Evolutionary conservation across 2,888 invertebrate genomes (phyloP), one percentile per base, ranked within the genome.

Genomic region (Empis livida): DNA sequence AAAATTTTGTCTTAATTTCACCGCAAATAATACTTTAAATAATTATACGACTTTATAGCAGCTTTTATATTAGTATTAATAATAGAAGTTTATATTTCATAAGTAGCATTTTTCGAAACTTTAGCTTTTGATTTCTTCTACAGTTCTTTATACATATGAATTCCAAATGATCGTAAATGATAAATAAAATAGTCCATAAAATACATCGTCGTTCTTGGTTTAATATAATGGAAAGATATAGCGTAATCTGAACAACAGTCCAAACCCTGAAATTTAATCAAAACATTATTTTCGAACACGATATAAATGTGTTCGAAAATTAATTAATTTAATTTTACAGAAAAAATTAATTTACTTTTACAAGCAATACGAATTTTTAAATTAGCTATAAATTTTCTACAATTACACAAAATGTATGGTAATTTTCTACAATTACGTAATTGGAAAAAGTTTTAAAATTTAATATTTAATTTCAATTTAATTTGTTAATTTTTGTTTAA

Each of bases 171-270:
- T 50, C 90, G 76, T 52, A 97, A 72, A 64, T 96, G 95, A 68
- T 97, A 96, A 60, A 96, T 84, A 49, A 96, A 72, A 70, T 95
- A 97, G 63, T 97, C 96, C 44, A 94, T 68, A 5, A 92, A 90
- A 64, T 96, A 95, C 94, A 97, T 94, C n/a, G 71, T 88, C 80
- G n/a, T n/a, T 62, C 91, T 84, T 0, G 95, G 91, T 11, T 77
- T 74, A 1, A 96, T 86, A 70, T 96, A 95, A 68, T 97, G 96
- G 72, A 97, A 96, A 1, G 93, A 89, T 10, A 97, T 80, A 0
- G 96, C 93, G 66, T 89, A 88, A 63, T 97, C 95, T 0, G 14
- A 88, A 63, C 91, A 91, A 61, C 91, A 91, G 56, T 86, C 82
- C 55, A 88, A 73, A 11, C 90, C 90, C 80, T 85, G 8, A 20